These are phyloP conservation scores for Wiebesia pumilae DNA, from an alignment of 1,140 invertebrate species.

Conservation along the genomic window DNA sequence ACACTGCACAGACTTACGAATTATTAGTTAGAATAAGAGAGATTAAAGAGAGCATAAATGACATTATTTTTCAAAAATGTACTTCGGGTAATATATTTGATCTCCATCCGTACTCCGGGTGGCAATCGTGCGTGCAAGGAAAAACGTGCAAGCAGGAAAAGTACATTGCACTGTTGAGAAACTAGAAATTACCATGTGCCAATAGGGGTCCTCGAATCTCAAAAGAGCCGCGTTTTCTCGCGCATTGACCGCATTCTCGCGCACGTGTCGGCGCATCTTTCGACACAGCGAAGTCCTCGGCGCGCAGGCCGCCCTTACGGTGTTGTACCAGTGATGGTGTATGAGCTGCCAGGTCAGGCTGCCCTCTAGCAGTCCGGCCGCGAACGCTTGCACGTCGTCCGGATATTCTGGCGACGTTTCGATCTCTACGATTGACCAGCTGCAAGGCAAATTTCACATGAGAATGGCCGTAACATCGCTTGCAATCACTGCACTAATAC, in stretches of 20 bases:
- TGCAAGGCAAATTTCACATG: conserved; percentile 60
- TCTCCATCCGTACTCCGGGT: no score
- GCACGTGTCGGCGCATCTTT: conserved; percentile 80
- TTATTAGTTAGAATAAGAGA: no score
- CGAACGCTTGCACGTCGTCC: conserved; percentile 88
- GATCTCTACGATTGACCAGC: conserved; percentile 87
- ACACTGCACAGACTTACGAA: no score
- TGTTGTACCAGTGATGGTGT: conserved; percentile 87
- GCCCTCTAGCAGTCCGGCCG: conserved; percentile 92
- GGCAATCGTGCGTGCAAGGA: no score
- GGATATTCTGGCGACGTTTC: conserved; percentile 83
- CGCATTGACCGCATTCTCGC: conserved; percentile 80
- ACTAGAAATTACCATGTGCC: conserved; percentile 81
- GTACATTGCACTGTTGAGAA: no score
- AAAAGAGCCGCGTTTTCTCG: conserved; percentile 76
- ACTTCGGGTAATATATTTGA: no score
- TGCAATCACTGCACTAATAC: no score
- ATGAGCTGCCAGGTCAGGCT: conserved; percentile 88
- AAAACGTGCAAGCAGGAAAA: no score
- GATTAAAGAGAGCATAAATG: no score
- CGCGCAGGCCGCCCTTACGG: conserved; percentile 82
- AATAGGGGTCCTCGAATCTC: conserved; percentile 79
- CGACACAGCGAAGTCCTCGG: conserved; percentile 81
- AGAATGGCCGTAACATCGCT: background rate
- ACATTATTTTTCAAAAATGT: no score